Evolutionary conservation across 2,113 vertebrate species (phyloP).

Genomic region (Natator depressus): DNA sequence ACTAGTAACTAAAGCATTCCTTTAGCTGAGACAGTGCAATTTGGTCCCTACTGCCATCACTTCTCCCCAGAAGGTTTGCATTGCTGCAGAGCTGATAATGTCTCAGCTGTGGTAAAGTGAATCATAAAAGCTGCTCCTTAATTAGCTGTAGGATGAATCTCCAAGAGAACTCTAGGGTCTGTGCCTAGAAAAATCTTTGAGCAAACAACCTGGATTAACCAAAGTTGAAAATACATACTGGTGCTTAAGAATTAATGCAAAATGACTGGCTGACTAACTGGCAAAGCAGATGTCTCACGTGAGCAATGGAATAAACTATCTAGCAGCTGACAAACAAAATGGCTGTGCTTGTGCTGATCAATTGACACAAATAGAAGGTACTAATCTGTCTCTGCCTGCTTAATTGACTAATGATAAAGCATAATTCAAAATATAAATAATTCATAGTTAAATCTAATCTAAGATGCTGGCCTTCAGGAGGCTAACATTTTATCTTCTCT

Average conservation of each 20-base stretch:
- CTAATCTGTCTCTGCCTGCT: neutral
- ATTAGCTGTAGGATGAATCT: neutral
- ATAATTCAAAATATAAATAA: neutral
- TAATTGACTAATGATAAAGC: neutral
- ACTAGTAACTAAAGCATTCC: neutral
- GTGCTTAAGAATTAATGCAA: constrained; percentile 11
- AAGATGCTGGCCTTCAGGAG: neutral
- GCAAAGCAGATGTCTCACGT: constrained; percentile 34
- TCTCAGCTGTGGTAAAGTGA: neutral
- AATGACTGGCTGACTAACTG: constrained; percentile 1
- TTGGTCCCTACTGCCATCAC: neutral
- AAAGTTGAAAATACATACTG: neutral
- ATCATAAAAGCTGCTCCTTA: neutral
- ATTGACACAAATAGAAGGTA: neutral
- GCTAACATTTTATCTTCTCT: neutral
- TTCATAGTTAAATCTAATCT: neutral
- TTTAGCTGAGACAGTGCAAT: neutral
- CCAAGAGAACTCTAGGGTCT: neutral
- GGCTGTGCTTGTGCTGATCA: neutral
- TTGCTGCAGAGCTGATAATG: neutral
- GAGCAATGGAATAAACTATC: constrained; percentile 38
- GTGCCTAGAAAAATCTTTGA: constrained; percentile 23
- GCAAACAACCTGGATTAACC: neutral
- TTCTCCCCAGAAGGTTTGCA: neutral
- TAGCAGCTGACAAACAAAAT: constrained; percentile 24